A percentile compares a stretch with the other conserved stretches of the same genome.
Conservation (phyloP, 2,113 vertebrate genomes). For the Cervus canadensis region DNA sequence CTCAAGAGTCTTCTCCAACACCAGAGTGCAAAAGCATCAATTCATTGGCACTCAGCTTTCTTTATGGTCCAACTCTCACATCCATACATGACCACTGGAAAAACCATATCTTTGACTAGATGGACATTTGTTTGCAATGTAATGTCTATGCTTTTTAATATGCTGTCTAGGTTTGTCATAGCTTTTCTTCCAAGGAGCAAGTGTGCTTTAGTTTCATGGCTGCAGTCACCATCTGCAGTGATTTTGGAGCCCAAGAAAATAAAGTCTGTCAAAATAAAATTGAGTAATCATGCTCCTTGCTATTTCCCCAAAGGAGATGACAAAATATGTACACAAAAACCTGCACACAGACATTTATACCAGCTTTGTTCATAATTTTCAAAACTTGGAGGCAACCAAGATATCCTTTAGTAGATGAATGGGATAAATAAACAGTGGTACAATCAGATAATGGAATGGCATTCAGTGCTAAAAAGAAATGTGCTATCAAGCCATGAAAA, state of each 20-base stretch:
- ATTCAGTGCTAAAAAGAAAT: not conserved
- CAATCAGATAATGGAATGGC: not conserved
- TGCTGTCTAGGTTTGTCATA: not conserved
- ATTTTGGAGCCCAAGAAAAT: not conserved
- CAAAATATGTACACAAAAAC: not conserved
- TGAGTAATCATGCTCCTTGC: not conserved
- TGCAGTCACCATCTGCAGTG: not conserved
- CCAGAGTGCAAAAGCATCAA: not conserved
- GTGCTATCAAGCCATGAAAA: not conserved
- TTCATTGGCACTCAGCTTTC: not conserved
- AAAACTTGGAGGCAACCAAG: not conserved
- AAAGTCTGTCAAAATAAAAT: not conserved
- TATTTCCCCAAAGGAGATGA: not conserved
- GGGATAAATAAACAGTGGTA: not conserved
- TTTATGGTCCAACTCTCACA: not conserved
- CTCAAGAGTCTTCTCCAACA: not conserved
- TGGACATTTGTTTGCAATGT: not conserved
- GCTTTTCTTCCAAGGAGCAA: not conserved
- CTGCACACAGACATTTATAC: not conserved
- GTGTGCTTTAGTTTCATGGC: not conserved
- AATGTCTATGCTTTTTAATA: not conserved
- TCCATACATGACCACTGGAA: not conserved
- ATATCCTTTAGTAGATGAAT: not conserved
- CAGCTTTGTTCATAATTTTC: not conserved
- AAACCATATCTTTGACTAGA: not conserved